A percentile compares a stretch with the other conserved stretches of the same genome.
Conservation (phyloP, 1,140 invertebrate genomes). For the Euura saliciscinereae region DNA sequence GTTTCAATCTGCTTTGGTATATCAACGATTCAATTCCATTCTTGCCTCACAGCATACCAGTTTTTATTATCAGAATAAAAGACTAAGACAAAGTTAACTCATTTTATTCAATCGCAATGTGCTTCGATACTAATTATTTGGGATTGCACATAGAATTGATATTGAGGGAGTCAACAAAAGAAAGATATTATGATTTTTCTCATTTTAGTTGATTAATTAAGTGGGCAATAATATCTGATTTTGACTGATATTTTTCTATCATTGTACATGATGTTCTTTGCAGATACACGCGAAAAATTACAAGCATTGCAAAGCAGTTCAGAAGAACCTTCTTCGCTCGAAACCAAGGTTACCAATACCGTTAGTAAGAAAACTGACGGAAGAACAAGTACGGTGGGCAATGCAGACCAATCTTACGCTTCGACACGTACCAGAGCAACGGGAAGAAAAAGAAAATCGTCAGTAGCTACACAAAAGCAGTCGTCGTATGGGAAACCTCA, state of each 20-base stretch:
- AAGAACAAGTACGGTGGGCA: background rate
- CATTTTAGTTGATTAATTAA: background rate
- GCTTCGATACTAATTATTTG: background rate
- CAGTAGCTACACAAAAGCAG: too few relatives aligned
- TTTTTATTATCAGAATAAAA: too few relatives aligned
- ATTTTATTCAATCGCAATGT: background rate
- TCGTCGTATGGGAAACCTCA: too few relatives aligned
- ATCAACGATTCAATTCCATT: background rate
- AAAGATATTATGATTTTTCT: background rate
- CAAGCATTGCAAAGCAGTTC: background rate
- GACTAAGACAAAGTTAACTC: too few relatives aligned
- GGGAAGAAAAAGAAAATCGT: background rate
- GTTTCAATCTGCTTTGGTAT: background rate
- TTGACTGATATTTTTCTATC: background rate
- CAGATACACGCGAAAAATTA: background rate
- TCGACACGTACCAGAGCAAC: background rate
- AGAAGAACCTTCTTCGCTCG: background rate
- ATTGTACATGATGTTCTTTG: background rate
- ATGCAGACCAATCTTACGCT: background rate
- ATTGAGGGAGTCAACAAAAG: background rate
- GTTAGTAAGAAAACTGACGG: background rate
- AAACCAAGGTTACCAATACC: background rate
- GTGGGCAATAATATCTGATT: background rate
- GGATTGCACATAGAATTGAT: background rate
- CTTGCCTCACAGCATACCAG: too few relatives aligned